These are phyloP conservation scores for Leptinotarsa rubiginosa DNA, from an alignment of 2,888 invertebrate species.

Conservation along the genomic window DNA sequence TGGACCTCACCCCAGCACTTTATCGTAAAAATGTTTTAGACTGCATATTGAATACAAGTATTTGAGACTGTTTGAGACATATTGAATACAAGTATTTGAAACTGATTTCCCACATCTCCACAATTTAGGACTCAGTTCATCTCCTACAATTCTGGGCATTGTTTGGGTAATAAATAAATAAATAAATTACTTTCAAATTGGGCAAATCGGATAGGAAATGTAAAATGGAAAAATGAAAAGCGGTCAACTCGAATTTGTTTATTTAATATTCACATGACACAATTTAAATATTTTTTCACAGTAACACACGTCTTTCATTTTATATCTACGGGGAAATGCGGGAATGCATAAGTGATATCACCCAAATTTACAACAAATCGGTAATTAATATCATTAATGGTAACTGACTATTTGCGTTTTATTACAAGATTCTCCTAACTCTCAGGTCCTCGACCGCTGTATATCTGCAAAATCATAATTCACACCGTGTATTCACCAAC, in stretches of 20 bases:
- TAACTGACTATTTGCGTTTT: not conserved
- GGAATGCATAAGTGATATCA: not conserved
- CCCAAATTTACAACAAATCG: not conserved
- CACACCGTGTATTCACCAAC: not conserved
- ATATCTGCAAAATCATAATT: conserved; percentile 29
- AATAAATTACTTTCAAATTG: too few species aligned
- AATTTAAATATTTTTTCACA: not conserved
- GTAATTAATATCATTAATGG: not conserved
- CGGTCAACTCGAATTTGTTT: not conserved
- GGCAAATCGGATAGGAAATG: too few species aligned
- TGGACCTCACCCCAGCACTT: too few species aligned
- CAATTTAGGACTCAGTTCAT: too few species aligned
- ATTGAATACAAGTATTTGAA: too few species aligned
- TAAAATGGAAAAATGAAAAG: too few species aligned
- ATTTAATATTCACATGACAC: conserved; percentile 4
- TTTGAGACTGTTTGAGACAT: too few species aligned
- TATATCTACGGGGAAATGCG: not conserved
- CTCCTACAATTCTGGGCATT: too few species aligned
- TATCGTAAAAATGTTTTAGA: too few species aligned
- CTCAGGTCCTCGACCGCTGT: conserved; percentile 35
- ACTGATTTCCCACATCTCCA: too few species aligned
- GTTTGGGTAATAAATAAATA: too few species aligned
- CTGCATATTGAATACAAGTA: too few species aligned
- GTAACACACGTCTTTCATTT: not conserved
- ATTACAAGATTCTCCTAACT: conserved; percentile 23